phyloP scores from a whole-genome alignment of 2,888 invertebrate species.

The Clunio marinus region DNA sequence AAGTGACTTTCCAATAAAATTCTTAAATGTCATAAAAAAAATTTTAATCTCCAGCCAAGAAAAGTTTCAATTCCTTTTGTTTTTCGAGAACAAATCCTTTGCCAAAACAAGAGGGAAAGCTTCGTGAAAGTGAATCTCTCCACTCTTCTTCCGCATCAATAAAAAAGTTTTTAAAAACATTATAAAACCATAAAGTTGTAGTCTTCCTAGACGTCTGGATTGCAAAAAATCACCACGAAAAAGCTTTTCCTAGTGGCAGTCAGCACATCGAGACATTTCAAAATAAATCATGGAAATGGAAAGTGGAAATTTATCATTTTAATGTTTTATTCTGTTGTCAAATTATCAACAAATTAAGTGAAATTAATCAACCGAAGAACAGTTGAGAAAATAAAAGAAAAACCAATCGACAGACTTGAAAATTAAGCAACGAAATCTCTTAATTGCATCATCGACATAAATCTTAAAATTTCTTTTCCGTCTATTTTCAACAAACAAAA shows the following conservation, averaged over 20 bases:
- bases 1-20: no score
- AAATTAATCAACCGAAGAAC: no score
- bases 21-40: not conserved
- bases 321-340: not conserved
- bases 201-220: not conserved
- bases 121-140: no score
- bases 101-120: not conserved
- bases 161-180: not conserved
- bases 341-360: not conserved
- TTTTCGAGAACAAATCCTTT: no score
- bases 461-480: no score
- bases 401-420: not conserved
- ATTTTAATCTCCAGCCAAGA: not conserved
- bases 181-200: not conserved
- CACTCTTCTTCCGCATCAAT: not conserved
- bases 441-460: conserved; percentile 26
- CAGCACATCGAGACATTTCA: no score
- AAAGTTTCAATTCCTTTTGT: no score
- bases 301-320: not conserved
- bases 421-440: conserved; percentile 17
- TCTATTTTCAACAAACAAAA: no score
- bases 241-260: no score
- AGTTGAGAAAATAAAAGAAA: no score
- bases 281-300: not conserved
- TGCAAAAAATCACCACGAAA: not conserved